Percentiles rank a stretch among this genome's conserved stretches.
Evolutionary conservation across 1,140 invertebrate genomes (phyloP).

Genomic region (Cydia strobilella): DNA sequence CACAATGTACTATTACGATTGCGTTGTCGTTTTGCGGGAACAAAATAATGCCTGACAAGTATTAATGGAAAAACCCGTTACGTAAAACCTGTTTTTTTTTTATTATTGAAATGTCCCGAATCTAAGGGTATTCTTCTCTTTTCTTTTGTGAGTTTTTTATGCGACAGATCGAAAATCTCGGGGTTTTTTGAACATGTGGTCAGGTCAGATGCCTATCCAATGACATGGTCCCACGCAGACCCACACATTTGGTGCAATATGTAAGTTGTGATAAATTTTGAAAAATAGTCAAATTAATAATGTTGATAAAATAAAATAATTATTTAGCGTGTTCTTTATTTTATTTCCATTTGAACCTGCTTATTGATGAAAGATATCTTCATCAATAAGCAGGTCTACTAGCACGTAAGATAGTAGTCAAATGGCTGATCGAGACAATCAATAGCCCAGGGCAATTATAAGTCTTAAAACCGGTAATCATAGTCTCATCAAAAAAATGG

Average conservation of each 20-base stretch:
- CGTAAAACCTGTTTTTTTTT: neutral
- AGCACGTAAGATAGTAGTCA: conserved; percentile 15
- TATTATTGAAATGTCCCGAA: neutral
- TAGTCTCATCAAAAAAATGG: conserved; percentile 63
- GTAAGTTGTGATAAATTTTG: neutral
- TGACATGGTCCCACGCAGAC: conserved; percentile 44
- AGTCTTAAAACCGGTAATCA: conserved; percentile 63
- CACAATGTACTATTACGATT: no score
- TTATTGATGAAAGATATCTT: no score
- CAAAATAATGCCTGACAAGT: no score
- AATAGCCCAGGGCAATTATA: conserved; percentile 57
- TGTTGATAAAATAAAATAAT: neutral
- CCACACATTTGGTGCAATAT: conserved; percentile 44
- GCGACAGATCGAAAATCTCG: conserved; percentile 37
- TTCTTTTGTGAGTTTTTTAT: neutral
- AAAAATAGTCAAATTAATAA: neutral
- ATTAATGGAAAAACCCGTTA: no score
- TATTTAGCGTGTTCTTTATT: neutral
- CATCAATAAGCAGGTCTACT: conserved; percentile 1
- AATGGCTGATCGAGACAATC: conserved; percentile 52
- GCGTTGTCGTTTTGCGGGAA: no score
- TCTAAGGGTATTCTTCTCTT: no score
- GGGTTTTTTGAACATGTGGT: conserved; percentile 44
- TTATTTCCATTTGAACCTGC: neutral
- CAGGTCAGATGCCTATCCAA: conserved; percentile 54